phyloP scores from a whole-genome alignment of 2,113 vertebrate genomes.

The Solea senegalensis region DNA sequence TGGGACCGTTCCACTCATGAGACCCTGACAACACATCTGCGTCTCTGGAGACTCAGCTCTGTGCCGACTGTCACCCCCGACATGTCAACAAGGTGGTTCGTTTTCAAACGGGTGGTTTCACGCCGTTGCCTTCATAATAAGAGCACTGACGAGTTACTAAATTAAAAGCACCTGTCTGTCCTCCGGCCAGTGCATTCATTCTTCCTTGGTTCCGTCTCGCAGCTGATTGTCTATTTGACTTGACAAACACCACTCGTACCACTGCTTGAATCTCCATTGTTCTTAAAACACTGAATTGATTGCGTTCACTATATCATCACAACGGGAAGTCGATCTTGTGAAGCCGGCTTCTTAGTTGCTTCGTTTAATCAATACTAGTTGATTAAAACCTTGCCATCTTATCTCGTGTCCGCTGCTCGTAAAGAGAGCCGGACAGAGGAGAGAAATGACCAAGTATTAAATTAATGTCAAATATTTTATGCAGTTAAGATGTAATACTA shows the following conservation, averaged over 20 bases:
- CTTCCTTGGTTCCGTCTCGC: neutral
- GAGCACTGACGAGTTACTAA: constrained; percentile 24
- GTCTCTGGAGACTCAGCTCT: too few species aligned
- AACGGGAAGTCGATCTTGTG: constrained; percentile 33
- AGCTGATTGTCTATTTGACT: constrained; percentile 14
- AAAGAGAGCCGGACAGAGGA: constrained; percentile 17
- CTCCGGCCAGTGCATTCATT: constrained; percentile 27
- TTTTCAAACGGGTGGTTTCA: constrained; percentile 41
- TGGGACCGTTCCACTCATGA: too few species aligned
- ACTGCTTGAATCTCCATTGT: constrained; percentile 22
- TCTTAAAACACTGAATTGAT: constrained; percentile 10
- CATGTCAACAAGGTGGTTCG: constrained; percentile 13
- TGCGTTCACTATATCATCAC: constrained; percentile 30
- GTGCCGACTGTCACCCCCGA: too few species aligned
- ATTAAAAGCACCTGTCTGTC: constrained; percentile 42
- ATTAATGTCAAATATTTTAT: too few species aligned
- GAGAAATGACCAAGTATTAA: too few species aligned
- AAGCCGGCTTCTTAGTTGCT: constrained; percentile 26
- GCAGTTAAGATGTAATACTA: neutral
- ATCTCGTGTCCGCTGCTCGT: constrained; percentile 32
- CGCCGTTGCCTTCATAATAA: constrained; percentile 28
- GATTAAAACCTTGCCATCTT: constrained; percentile 44
- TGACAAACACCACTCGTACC: constrained; percentile 19
- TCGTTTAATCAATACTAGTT: constrained; percentile 57
- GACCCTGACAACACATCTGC: too few species aligned